phyloP scores from a whole-genome alignment of 2,888 invertebrate genomes.

The Amblyjoppa fuscipennis region DNA sequence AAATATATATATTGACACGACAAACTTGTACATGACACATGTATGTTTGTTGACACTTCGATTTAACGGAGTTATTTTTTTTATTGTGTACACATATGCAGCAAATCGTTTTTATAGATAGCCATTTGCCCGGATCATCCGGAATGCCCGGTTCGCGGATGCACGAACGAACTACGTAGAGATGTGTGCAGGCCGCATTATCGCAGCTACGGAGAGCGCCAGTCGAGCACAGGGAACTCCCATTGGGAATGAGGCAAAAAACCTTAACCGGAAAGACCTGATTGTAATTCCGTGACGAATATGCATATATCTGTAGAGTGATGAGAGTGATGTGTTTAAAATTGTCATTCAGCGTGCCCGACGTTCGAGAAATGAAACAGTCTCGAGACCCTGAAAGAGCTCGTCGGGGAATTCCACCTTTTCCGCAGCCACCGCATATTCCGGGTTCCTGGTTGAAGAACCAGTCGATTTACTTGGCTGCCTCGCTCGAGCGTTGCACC shows the following conservation, averaged over 20 bases:
- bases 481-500: conserved; percentile 14
- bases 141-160: neutral
- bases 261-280: conserved; percentile 5
- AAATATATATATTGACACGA: no score
- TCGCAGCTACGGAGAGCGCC: neutral
- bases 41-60: no score
- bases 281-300: neutral
- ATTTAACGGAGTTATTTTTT: neutral
- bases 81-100: neutral
- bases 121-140: neutral
- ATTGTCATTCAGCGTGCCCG: neutral
- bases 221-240: conserved; percentile 26
- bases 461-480: neutral
- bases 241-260: neutral
- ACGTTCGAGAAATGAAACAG: conserved; percentile 1
- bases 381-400: conserved; percentile 10
- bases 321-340: neutral
- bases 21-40: no score
- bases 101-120: conserved; percentile 16
- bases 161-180: neutral
- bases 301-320: neutral
- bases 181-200: conserved; percentile 10
- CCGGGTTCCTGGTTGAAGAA: neutral
- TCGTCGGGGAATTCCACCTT: conserved; percentile 17
- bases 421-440: neutral